phyloP scores from a whole-genome alignment of 2,888 invertebrate species.

The Tridacna gigas region DNA sequence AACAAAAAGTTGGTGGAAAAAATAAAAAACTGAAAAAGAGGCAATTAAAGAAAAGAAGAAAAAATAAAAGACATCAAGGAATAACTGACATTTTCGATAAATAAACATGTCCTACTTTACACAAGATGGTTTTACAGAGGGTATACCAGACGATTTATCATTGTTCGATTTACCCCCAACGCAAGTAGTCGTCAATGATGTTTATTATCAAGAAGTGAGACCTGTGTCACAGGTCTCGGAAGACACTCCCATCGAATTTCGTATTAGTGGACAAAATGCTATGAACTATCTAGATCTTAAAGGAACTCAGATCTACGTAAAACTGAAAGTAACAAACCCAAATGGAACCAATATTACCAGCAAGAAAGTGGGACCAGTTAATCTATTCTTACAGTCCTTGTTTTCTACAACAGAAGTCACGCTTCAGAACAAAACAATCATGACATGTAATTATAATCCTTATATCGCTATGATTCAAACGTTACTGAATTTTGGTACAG shows the following conservation, averaged over 20 bases:
- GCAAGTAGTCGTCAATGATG: slow-evolving; percentile 49
- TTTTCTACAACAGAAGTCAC: slow-evolving; percentile 41
- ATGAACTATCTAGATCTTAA: slow-evolving; percentile 50
- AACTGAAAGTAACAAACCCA: slow-evolving; percentile 18
- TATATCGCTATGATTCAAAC: slow-evolving; percentile 46
- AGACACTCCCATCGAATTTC: slow-evolving; percentile 54
- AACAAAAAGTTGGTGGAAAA: too few relatives aligned
- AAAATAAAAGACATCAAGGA: too few relatives aligned
- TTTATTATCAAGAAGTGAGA: slow-evolving; percentile 52
- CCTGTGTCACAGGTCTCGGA: slow-evolving; percentile 52
- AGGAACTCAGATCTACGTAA: slow-evolving; percentile 35
- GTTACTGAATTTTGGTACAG: slow-evolving; percentile 31
- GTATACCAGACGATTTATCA: slow-evolving; percentile 42
- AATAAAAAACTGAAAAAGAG: too few relatives aligned
- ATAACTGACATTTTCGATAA: too few relatives aligned
- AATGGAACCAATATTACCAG: slow-evolving; percentile 32
- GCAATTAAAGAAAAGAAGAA: too few relatives aligned
- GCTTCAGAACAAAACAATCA: slow-evolving; percentile 33
- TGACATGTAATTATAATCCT: slow-evolving; percentile 53
- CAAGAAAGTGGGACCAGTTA: slow-evolving; percentile 52
- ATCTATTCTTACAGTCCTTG: slow-evolving; percentile 50
- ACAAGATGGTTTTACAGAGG: slow-evolving; percentile 52
- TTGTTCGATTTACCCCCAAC: slow-evolving; percentile 59
- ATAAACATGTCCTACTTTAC: slow-evolving; percentile 48
- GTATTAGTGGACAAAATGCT: slow-evolving; percentile 52